Evolutionary conservation across 2,113 vertebrate species (phyloP).

Genomic region (Haplochromis vanheusdeni): DNA sequence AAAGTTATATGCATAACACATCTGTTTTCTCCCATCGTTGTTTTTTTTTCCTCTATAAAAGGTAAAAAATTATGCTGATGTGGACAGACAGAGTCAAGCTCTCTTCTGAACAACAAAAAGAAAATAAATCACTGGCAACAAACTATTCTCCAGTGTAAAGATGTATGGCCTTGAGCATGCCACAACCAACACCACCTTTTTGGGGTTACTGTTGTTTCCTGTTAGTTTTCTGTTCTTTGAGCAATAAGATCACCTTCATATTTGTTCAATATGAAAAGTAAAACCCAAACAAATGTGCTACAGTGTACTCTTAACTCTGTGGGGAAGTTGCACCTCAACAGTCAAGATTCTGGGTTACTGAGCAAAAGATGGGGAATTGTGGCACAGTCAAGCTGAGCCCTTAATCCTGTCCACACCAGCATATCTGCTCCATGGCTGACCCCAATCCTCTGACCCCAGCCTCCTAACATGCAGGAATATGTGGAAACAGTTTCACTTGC

Average conservation of each 20-base stretch:
- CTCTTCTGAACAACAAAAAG: neutral
- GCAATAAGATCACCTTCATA: neutral
- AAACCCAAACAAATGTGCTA: neutral
- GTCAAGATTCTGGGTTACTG: neutral
- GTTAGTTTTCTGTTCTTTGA: neutral
- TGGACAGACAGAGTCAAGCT: accelerated
- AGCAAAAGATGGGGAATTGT: neutral
- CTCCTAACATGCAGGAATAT: neutral
- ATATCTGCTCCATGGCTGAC: neutral
- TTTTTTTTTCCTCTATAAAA: accelerated
- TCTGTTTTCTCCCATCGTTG: neutral
- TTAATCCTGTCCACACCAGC: neutral
- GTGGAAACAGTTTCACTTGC: neutral
- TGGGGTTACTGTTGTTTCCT: neutral
- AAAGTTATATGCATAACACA: neutral
- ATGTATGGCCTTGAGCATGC: neutral
- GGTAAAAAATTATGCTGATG: neutral
- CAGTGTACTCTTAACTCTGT: neutral
- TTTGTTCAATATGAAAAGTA: neutral
- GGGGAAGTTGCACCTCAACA: accelerated
- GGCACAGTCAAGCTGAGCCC: neutral
- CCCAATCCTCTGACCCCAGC: neutral
- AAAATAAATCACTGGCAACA: accelerated
- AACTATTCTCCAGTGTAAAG: neutral
- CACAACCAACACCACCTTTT: neutral